phyloP scores from a whole-genome alignment of 2,797 vertebrate species.

The Aphelocoma californica region DNA sequence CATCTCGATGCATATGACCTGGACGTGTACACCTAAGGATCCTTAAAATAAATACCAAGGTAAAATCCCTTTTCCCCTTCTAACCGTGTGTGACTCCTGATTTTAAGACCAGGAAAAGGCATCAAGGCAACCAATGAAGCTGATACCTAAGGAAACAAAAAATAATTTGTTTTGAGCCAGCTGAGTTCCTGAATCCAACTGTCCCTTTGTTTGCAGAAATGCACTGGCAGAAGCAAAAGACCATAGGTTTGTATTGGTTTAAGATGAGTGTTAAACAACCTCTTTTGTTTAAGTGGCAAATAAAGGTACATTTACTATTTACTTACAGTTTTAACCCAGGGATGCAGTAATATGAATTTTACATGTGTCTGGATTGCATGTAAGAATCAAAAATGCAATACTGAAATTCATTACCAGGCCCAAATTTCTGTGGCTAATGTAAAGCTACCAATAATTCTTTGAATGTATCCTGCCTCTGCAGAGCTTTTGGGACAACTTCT shows the following conservation, averaged over 20 bases:
- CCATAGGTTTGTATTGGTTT: not conserved
- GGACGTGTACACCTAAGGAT: too few relatives aligned
- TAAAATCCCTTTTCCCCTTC: too few relatives aligned
- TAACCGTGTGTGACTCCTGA: too few relatives aligned
- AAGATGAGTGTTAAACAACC: not conserved
- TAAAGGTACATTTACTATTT: not conserved
- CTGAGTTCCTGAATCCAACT: not conserved
- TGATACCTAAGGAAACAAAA: not conserved
- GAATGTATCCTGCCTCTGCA: not conserved
- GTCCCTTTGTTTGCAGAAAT: not conserved
- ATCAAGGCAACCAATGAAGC: not conserved
- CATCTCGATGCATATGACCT: too few relatives aligned
- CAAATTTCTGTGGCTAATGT: not conserved
- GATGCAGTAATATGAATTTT: not conserved
- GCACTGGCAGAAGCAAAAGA: not conserved
- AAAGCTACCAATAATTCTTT: not conserved
- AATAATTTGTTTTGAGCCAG: not conserved
- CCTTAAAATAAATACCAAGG: too few relatives aligned
- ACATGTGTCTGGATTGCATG: not conserved
- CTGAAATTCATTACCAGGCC: not conserved
- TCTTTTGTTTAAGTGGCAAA: not conserved
- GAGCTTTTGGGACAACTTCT: not conserved
- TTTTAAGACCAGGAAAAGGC: too few relatives aligned
- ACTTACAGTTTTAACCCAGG: slow-evolving; percentile 1
- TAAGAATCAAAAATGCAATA: slow-evolving; percentile 7